Conservation (phyloP, 2,888 invertebrate genomes). For the Alloscopus bannaensis region DNA sequence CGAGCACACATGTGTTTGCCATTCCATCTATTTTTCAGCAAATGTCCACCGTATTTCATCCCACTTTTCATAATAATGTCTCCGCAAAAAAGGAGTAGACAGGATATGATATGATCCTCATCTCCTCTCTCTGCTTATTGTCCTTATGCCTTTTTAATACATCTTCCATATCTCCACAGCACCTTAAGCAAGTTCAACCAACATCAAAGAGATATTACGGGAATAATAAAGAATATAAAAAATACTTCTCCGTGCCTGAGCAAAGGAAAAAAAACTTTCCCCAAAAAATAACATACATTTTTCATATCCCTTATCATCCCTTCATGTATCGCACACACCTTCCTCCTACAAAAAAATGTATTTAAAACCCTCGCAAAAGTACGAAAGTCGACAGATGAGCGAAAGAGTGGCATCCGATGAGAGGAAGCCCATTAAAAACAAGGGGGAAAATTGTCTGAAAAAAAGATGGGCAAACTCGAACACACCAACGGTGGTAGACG, state of each 20-base stretch:
- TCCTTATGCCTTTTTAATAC: not conserved
- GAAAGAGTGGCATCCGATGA: slow-evolving; percentile 44
- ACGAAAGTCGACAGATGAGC: slow-evolving; percentile 2
- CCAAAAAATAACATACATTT: no score
- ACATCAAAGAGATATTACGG: no score
- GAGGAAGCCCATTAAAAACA: slow-evolving; percentile 49
- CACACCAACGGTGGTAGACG: no score
- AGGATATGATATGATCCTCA: slow-evolving; percentile 17
- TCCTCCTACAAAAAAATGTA: slow-evolving; percentile 1
- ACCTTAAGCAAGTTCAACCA: not conserved
- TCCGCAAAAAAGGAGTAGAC: slow-evolving; percentile 36
- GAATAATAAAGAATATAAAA: no score
- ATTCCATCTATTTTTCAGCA: slow-evolving; percentile 63
- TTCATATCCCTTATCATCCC: no score
- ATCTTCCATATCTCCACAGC: not conserved
- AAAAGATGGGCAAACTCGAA: slow-evolving; percentile 25
- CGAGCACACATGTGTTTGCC: slow-evolving; percentile 12
- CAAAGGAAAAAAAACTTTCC: no score
- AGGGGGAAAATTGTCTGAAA: slow-evolving; percentile 49
- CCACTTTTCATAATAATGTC: slow-evolving; percentile 53
- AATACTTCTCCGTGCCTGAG: no score
- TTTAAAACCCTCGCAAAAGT: no score
- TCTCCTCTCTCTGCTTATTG: not conserved
- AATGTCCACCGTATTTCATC: slow-evolving; percentile 48
- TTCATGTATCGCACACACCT: not conserved